Evolutionary conservation across 37 sponge, comb jelly and placozoan genomes (phyloP), one percentile per base, ranked within the genome.

Genomic region (Aplysina aerophoba): DNA sequence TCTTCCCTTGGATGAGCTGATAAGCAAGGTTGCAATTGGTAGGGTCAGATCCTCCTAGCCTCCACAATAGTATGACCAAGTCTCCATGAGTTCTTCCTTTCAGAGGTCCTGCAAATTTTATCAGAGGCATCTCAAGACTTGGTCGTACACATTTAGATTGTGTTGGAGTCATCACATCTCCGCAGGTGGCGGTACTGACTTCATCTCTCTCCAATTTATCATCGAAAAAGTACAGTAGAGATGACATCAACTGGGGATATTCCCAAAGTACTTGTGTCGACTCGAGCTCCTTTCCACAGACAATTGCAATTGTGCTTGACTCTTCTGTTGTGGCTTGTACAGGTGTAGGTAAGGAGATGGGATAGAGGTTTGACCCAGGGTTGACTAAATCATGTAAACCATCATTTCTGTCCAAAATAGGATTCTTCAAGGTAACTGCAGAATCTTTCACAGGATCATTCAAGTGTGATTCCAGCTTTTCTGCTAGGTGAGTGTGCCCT

Each of bases 11-110:
- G 4, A 75, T 38, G 14, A 19, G 16, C 25, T 75, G 53, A 40
- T 53, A 50, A 4, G 54, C 78, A 4, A n/a, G 53, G 21, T 41
- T 36, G 16, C 22, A 24, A 6, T 36, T 31, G 0, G 22, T 44
- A 15, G n/a, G 22, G 78, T 75, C 78, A 40, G 78, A 36, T 4
- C 78, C 54, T 17, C 78, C 78, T 16, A 75, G 53, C 5, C 25
- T 38, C 78, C 78, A 75, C 14, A 75, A 24, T 21, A 15, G 0
- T 24, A 75, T 19, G 25, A 75, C 78, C 37, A 75, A 8, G 37
- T 75, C 78, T n/a, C n/a, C 25, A 11, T 75, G 78, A 41, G 54
- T 50, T 54, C 40, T 75, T 0, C 54, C n/a, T 22, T 75, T 75
- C 33, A 69, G 4, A 30, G 34, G 34, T 2, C 71, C 71, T 17